Base-by-base conservation (phyloP, 2,888 invertebrate species). In the Volucella inanis region DNA sequence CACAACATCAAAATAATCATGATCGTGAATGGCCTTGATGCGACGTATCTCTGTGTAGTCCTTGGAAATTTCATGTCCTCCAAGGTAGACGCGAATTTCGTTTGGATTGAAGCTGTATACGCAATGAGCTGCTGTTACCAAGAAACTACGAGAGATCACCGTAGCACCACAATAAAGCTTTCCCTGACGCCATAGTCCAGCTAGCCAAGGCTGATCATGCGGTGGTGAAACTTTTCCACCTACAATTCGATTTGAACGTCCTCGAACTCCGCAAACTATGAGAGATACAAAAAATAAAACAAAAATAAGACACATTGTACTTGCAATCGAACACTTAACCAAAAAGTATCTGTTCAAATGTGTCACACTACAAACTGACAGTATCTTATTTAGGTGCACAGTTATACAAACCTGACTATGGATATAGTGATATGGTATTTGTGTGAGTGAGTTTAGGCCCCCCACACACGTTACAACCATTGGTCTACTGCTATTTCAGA, bases 1-100 rank as follows among this genome's bases (percentile, higher is more conserved):
- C 89, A 94, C 93, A 45, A 94, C 92, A 89, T 95, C 95, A 92
- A 96, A 97, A 88, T 94, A 93, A 74, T 90, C 89, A 75, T 90
- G 90, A 64, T 88, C 87, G 70, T 88, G 57, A 38, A 89, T 87
- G 45, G 85, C 77, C 72, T 88, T 87, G 43, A 89, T 87, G 68
- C 87, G 87, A 43, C 89, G 87, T 8, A 89, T 87, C 87, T 90
- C 89, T 1, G 87, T 86, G 75, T 87, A 89, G 87, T 90, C 89
- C 76, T 88, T 87, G 38, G 88, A 84, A n/a, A 90, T 88, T 41
- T 89, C 89, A 80, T 90, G 89, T 49, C 89, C 90, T 12, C 90
- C 90, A 45, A 90, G 71, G 64, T 89, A 89, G 50, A 89, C 84
- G 0, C 89, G 86, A 71, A 90, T 89, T 55, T 90, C 90, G 38